A percentile compares a stretch with the other conserved stretches of the same genome.
Evolutionary conservation across 2,797 vertebrate species (phyloP).

Genomic region (Menidia menidia): DNA sequence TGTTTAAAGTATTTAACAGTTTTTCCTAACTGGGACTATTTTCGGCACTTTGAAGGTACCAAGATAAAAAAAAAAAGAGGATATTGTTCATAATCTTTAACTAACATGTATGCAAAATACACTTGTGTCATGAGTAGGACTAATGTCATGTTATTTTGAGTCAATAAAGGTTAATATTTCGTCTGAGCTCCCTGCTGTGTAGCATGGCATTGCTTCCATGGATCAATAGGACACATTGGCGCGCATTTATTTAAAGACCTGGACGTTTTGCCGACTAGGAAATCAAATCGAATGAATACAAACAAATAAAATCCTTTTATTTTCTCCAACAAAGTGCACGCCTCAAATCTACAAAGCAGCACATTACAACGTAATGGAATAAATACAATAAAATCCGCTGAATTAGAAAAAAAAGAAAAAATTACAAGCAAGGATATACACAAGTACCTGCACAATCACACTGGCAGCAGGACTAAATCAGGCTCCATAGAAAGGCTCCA

Average conservation of each 20-base stretch:
- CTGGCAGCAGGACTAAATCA: slow-evolving; percentile 78
- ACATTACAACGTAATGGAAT: slow-evolving; percentile 91
- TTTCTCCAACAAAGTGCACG: slow-evolving; percentile 88
- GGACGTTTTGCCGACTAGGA: slow-evolving; percentile 64
- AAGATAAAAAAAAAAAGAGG: slow-evolving; percentile 23
- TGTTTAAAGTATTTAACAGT: slow-evolving; percentile 69
- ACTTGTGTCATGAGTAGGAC: slow-evolving; percentile 69
- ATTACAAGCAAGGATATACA: slow-evolving; percentile 83
- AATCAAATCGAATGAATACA: slow-evolving; percentile 78
- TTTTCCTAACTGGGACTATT: slow-evolving; percentile 71
- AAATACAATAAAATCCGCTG: slow-evolving; percentile 90
- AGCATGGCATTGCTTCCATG: slow-evolving; percentile 31
- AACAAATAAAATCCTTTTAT: slow-evolving; percentile 86
- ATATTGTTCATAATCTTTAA: slow-evolving; percentile 62
- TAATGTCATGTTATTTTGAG: slow-evolving; percentile 70
- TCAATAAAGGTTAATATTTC: slow-evolving; percentile 78
- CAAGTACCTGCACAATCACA: slow-evolving; percentile 83
- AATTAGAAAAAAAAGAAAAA: slow-evolving; percentile 73
- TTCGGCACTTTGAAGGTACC: slow-evolving; percentile 49
- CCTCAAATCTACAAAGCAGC: slow-evolving; percentile 92
- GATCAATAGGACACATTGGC: slow-evolving; percentile 12
- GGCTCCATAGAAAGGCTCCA: slow-evolving; percentile 71
- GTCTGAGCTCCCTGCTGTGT: slow-evolving; percentile 39
- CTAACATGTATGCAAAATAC: slow-evolving; percentile 67
- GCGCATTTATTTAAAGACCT: neutral